These are phyloP conservation scores for Tretioscincus oriximinensis DNA, from an alignment of 2,113 vertebrate species.

Conservation along the genomic window DNA sequence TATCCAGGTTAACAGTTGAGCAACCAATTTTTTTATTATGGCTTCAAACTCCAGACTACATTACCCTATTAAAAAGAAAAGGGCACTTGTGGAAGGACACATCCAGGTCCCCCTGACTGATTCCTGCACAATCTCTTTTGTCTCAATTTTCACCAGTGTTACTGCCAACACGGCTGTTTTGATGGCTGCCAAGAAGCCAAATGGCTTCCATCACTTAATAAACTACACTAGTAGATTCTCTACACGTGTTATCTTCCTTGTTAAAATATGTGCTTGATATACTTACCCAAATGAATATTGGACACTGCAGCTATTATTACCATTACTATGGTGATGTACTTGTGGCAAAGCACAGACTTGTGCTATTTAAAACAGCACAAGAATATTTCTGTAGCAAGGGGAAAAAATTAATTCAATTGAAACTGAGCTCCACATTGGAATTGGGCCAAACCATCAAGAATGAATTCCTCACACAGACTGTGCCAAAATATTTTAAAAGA, in stretches of 20 bases:
- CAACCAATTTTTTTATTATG: not conserved
- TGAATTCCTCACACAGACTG: slow-evolving; percentile 49
- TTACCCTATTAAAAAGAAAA: not conserved
- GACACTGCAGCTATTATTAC: not conserved
- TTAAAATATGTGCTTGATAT: not conserved
- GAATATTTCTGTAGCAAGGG: not conserved
- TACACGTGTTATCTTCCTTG: not conserved
- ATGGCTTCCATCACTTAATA: not conserved
- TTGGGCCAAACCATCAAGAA: not conserved
- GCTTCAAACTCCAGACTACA: not conserved
- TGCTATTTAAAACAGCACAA: not conserved
- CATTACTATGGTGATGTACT: not conserved
- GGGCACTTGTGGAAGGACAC: not conserved
- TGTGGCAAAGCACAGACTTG: not conserved
- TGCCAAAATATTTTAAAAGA: slow-evolving; percentile 46
- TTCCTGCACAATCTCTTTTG: not conserved
- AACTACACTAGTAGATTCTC: not conserved
- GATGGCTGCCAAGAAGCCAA: not conserved
- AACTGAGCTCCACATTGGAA: not conserved
- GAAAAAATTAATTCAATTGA: not conserved
- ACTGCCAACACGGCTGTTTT: not conserved
- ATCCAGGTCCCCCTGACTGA: not conserved
- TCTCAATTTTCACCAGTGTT: not conserved
- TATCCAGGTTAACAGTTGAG: not conserved
- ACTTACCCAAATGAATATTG: not conserved